Conservation (phyloP, 2,888 invertebrate species). For the Nymphalis polychloros region DNA sequence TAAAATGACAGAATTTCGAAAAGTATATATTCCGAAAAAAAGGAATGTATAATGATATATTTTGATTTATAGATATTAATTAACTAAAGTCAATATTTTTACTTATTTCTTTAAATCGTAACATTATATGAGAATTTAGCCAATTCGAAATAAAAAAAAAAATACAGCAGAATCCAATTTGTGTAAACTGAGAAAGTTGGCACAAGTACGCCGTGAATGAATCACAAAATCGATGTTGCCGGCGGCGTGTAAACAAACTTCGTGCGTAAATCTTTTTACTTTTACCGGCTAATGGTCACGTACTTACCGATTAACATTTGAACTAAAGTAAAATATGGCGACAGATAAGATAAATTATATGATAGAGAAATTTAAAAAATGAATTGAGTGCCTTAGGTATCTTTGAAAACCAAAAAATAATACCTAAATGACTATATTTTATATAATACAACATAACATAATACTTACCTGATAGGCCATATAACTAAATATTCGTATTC, state of each 20-base stretch:
- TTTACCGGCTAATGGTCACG: slow-evolving; percentile 42
- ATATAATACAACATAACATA: no score
- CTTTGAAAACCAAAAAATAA: no score
- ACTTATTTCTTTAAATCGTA: no score
- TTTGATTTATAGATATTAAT: no score
- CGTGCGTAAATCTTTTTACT: slow-evolving; percentile 44
- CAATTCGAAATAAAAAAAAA: slow-evolving; percentile 20
- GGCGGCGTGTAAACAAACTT: slow-evolving; percentile 49
- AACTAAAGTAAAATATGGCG: slow-evolving; percentile 22
- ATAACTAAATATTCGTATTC: no score
- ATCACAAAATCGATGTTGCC: slow-evolving; percentile 58
- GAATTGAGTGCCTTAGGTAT: not conserved
- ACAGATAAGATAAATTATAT: slow-evolving; percentile 21
- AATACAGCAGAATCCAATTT: slow-evolving; percentile 30
- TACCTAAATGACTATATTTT: no score
- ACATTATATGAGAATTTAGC: not conserved
- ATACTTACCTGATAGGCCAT: no score
- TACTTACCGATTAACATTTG: slow-evolving; percentile 37
- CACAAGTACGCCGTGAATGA: slow-evolving; percentile 46
- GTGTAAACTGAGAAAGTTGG: slow-evolving; percentile 42
- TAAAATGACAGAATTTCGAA: no score
- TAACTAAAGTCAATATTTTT: no score
- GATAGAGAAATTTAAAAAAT: not conserved
- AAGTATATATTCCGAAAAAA: no score
- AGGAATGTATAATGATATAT: no score